Percentiles rank a stretch among this genome's conserved stretches.
phyloP scores from a whole-genome alignment of 2,113 vertebrate species.

The Leptocoma aspasia region DNA sequence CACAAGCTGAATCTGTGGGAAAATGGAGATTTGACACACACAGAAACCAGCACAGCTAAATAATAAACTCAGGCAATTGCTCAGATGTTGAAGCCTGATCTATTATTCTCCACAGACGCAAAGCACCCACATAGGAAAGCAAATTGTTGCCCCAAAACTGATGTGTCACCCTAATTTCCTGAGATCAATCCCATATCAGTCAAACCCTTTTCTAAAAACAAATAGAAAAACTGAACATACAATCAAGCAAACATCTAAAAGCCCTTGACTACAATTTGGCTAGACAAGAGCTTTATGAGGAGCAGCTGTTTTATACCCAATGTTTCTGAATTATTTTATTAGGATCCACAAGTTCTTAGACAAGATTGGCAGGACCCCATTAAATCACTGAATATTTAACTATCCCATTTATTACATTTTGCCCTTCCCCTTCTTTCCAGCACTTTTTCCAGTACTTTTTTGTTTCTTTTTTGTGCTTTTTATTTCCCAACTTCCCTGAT shows the following conservation, averaged over 20 bases:
- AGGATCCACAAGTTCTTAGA: not conserved
- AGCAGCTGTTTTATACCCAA: not conserved
- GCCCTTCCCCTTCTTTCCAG: not conserved
- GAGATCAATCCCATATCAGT: not conserved
- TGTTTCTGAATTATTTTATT: not conserved
- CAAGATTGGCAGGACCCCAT: not conserved
- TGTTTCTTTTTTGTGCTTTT: not conserved
- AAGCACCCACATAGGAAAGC: not conserved
- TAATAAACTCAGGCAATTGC: not conserved
- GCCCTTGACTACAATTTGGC: not conserved
- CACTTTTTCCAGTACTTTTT: not conserved
- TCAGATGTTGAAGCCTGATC: not conserved
- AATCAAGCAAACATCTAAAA: not conserved
- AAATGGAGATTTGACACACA: slow-evolving; percentile 13
- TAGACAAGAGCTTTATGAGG: not conserved
- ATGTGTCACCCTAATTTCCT: not conserved
- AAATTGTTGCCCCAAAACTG: not conserved
- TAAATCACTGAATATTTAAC: slow-evolving; percentile 10
- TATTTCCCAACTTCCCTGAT: not conserved
- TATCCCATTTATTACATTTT: not conserved
- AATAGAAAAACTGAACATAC: not conserved
- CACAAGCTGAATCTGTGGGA: slow-evolving; percentile 42
- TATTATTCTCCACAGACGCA: not conserved
- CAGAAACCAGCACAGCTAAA: not conserved
- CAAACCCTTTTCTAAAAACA: not conserved